A percentile compares a stretch with the other conserved stretches of the same genome.
Evolutionary conservation across 2,113 vertebrate genomes (phyloP).

Genomic region (Grantiella picta): DNA sequence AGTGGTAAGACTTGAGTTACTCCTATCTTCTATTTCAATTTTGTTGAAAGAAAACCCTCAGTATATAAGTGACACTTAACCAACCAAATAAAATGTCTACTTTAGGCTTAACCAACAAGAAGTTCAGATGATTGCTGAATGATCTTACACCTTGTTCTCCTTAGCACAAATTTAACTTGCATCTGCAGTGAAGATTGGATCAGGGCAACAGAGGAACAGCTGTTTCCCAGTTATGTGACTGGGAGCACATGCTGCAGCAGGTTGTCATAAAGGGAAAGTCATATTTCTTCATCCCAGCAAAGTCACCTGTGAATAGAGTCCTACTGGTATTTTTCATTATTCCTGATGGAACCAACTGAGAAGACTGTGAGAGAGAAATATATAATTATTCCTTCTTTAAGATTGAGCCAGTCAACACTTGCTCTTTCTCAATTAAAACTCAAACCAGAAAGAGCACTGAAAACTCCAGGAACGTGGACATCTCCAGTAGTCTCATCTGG

Average conservation of each 20-base stretch:
- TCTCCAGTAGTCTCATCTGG: background rate
- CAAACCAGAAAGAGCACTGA: background rate
- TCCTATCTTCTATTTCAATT: background rate
- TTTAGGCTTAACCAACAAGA: background rate
- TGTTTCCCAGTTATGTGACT: background rate
- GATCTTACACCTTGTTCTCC: background rate
- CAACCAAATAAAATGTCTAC: background rate
- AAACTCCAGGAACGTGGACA: background rate
- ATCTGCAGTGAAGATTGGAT: background rate
- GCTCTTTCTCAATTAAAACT: background rate
- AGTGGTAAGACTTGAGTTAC: background rate
- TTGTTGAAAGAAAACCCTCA: background rate
- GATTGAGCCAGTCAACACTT: background rate
- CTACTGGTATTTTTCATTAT: background rate
- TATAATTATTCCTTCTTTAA: background rate
- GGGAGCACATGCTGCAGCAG: background rate
- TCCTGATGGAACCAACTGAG: background rate
- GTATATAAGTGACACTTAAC: background rate
- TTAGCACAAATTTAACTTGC: background rate
- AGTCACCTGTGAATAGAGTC: background rate
- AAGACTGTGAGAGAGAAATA: background rate
- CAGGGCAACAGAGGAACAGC: background rate
- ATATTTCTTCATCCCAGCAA: background rate
- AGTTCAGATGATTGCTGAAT: background rate
- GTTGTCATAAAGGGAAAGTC: rapidly evolving